Conservation (phyloP, 2,888 invertebrate genomes). For the Tineola bisselliella region DNA sequence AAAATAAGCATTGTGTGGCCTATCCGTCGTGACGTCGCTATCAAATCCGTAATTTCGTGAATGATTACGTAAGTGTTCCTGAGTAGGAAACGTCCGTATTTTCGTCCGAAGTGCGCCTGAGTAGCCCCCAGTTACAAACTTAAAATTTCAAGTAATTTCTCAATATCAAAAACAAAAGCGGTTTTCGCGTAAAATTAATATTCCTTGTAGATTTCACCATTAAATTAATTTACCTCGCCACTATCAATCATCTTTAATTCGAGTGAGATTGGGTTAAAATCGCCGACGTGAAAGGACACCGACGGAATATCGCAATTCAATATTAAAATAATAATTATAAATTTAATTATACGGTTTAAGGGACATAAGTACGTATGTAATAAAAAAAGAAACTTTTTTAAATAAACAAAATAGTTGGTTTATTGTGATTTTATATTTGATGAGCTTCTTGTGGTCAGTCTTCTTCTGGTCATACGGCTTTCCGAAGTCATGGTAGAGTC, state of each 20-base stretch:
- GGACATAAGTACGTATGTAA: neutral
- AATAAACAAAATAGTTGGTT: too few species aligned
- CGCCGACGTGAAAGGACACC: neutral
- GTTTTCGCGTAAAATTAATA: slow-evolving; percentile 14
- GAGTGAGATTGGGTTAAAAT: neutral
- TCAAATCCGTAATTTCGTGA: too few species aligned
- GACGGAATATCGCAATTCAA: neutral
- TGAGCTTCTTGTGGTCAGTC: too few species aligned
- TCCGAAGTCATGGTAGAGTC: too few species aligned
- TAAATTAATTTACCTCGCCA: slow-evolving; percentile 14
- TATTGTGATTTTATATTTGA: too few species aligned
- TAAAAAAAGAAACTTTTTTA: neutral
- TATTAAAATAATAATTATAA: neutral
- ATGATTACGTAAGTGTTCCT: too few species aligned
- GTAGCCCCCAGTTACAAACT: too few species aligned
- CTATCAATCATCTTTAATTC: slow-evolving; percentile 15
- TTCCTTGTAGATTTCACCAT: slow-evolving; percentile 9
- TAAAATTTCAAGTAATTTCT: neutral
- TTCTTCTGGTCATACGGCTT: too few species aligned
- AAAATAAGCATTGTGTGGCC: too few species aligned
- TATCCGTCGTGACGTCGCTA: too few species aligned
- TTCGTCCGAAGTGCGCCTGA: too few species aligned
- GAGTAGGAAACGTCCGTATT: too few species aligned
- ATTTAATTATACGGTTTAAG: neutral
- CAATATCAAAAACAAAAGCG: slow-evolving; percentile 6